A percentile compares a stretch with the other conserved stretches of the same genome.
Evolutionary conservation across 2,888 invertebrate species (phyloP).

Genomic region (Spodoptera littoralis): DNA sequence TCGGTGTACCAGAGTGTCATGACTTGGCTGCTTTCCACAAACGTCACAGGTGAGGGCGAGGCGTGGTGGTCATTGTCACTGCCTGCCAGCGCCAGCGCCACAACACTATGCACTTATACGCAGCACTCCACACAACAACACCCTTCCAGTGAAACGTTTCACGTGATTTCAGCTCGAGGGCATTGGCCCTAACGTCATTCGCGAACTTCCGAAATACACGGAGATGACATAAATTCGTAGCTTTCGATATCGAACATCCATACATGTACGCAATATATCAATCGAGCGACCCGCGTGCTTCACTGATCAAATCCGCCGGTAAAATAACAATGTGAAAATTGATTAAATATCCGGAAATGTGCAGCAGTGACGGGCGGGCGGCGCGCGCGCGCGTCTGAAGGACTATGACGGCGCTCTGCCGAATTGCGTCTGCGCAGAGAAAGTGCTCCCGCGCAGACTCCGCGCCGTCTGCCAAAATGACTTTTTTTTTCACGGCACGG

Average conservation of each 20-base stretch:
- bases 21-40: conserved; percentile 83
- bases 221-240: conserved; percentile 60
- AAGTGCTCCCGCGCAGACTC: conserved; percentile 86
- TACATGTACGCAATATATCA: conserved; percentile 61
- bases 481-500: conserved; percentile 84
- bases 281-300: conserved; percentile 54
- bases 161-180: conserved; percentile 64
- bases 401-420: conserved; percentile 73
- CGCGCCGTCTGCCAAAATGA: conserved; percentile 86
- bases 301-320: conserved; percentile 55
- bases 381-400: conserved; percentile 76
- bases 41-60: conserved; percentile 77
- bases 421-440: conserved; percentile 81
- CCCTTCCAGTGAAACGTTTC: conserved; percentile 59
- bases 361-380: conserved; percentile 70
- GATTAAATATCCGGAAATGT: conserved; percentile 65
- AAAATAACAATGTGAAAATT: conserved; percentile 56
- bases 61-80: conserved; percentile 81
- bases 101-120: conserved; percentile 70
- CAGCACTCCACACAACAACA: conserved; percentile 63
- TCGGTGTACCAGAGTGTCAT: conserved; percentile 88
- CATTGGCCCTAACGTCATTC: conserved; percentile 66
- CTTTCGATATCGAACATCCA: conserved; percentile 45
- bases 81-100: conserved; percentile 70
- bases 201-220: conserved; percentile 67